These are phyloP conservation scores for Harpalus rufipes DNA, from an alignment of 2,888 invertebrate genomes.

Conservation along the genomic window DNA sequence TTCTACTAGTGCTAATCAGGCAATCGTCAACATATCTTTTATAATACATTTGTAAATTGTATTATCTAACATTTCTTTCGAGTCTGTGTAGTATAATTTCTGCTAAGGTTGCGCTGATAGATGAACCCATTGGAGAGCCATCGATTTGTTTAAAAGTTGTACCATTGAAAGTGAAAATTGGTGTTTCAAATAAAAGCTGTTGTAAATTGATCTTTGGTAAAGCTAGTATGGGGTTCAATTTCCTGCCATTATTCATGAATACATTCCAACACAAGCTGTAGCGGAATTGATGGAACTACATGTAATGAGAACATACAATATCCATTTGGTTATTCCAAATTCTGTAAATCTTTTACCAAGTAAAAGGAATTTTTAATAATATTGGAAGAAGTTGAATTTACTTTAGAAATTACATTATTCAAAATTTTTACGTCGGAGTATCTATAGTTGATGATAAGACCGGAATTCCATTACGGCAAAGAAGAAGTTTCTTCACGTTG, in stretches of 20 bases:
- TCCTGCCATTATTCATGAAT: not conserved
- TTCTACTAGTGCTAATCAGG: no score
- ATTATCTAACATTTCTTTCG: not conserved
- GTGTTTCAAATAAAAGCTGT: not conserved
- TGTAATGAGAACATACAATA: not conserved
- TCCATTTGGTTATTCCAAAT: not conserved
- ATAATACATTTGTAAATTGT: no score
- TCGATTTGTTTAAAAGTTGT: not conserved
- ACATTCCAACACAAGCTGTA: not conserved
- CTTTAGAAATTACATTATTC: not conserved
- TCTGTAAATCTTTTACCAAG: not conserved
- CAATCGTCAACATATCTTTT: no score
- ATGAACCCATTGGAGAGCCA: conserved; percentile 5
- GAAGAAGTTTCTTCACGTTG: no score
- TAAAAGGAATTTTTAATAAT: conserved; percentile 15
- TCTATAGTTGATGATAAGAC: not conserved
- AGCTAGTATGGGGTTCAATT: not conserved
- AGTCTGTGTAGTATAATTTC: conserved; percentile 7
- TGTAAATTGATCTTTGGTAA: not conserved
- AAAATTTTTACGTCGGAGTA: not conserved
- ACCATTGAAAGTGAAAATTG: not conserved
- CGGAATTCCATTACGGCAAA: no score
- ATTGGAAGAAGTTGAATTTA: not conserved
- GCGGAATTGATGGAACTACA: not conserved
- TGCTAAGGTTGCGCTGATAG: not conserved